Evolutionary conservation across 2,113 vertebrate genomes (phyloP).

Genomic region (Epinephelus moara): DNA sequence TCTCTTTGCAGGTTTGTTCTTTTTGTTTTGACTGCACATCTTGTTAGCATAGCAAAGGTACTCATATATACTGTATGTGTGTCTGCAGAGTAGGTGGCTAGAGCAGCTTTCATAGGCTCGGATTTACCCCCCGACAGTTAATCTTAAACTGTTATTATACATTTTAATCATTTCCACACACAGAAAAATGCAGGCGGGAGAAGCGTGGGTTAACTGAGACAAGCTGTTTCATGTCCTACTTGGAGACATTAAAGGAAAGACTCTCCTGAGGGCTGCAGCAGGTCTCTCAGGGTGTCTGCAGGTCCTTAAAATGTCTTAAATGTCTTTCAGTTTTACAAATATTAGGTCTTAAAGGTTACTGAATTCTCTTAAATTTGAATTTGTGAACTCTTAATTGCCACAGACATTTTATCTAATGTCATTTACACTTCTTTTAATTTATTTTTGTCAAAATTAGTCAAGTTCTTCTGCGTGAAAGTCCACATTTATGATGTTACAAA

Average conservation of each 20-base stretch:
- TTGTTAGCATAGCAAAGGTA: too few relatives aligned
- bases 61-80: background rate
- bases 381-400: too few relatives aligned
- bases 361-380: too few relatives aligned
- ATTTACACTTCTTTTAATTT: too few relatives aligned
- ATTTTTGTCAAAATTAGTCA: too few relatives aligned
- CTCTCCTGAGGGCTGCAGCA: background rate
- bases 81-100: background rate
- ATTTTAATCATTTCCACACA: background rate
- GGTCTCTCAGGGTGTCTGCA: too few relatives aligned
- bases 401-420: too few relatives aligned
- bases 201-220: background rate
- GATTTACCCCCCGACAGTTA: background rate
- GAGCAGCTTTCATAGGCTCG: background rate
- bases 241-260: background rate
- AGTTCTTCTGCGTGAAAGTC: too few relatives aligned
- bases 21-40: background rate
- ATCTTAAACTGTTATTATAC: background rate
- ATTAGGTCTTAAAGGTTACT: too few relatives aligned
- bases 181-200: background rate
- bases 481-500: too few relatives aligned
- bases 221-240: background rate
- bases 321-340: too few relatives aligned
- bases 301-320: too few relatives aligned
- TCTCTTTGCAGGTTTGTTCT: slow-evolving; percentile 92